Base-by-base conservation (phyloP, 2,113 vertebrate genomes). In the Lipophrys pholis region DNA sequence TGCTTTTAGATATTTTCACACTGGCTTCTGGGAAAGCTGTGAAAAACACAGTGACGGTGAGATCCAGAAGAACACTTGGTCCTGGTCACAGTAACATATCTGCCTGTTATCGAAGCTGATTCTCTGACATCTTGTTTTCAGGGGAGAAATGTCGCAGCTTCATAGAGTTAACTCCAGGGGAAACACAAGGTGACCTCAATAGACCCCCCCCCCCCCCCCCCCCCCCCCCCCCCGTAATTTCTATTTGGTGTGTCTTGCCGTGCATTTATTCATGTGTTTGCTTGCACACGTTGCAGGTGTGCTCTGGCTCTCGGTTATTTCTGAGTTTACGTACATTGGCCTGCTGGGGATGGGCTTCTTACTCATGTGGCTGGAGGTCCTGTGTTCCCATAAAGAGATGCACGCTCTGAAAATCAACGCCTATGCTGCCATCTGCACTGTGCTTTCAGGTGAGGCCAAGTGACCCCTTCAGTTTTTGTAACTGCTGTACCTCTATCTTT, bases 71-170 rank as follows among this genome's bases (percentile, higher is more conserved):
- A 41, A n/a, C 17, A 43, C 21, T 30, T 15, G 5, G 6, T 6
- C 14, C 3, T 41, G 7, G 7, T 21, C 53, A 51, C 17, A 69
- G 3, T 51, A 17, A 48, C 38, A 35, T 8, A 39, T 54, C 6
- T n/a, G 4, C 10, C 12, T 35, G 21, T 30, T 30, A 30, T 56
- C 38, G 8, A 10, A 42, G 41, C 41, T 48, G 21, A 30, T 30
- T 30, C 21, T 30, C 21, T 30, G 21, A 30, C 12, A 8, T 81
- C 57, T 55, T 63, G 9, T 78, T 60, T 49, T n/a, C 73, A 96
- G 94, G 92, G n/a, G 94, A 96, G 81, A 89, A 90, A 67, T 96
- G 95, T 74, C 93, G 95, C n/a, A 95, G 94, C 53, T 96, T 96
- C 62, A 92, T 94, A 6, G 94, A 95, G 6, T 82, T 95, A 76